Evolutionary conservation across 1,140 invertebrate genomes (phyloP).

Genomic region (Drosophila paulistorum): DNA sequence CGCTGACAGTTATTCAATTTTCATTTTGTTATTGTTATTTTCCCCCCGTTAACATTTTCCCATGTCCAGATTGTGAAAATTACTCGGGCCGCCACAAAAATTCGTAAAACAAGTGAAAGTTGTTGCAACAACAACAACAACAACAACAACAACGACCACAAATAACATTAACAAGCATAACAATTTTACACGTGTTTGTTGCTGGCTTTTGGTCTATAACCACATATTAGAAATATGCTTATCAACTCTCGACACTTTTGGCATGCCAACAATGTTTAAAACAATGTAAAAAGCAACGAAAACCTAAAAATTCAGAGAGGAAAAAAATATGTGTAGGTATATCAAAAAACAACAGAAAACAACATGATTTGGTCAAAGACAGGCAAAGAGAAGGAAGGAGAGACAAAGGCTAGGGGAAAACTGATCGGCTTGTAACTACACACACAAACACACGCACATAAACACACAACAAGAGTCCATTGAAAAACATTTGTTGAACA

Average conservation of each 20-base stretch:
- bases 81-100: conserved; percentile 56
- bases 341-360: conserved; percentile 17
- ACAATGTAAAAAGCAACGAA: conserved; percentile 43
- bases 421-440: background rate
- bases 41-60: conserved; percentile 26
- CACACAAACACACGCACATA: background rate
- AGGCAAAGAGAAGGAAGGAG: background rate
- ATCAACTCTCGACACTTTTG: conserved; percentile 30
- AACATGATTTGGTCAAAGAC: conserved; percentile 8
- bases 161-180: conserved; percentile 65
- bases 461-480: too few species aligned
- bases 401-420: background rate
- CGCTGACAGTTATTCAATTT: background rate
- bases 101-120: conserved; percentile 71
- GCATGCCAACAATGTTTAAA: conserved; percentile 58
- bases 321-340: background rate
- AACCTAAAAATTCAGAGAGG: conserved; percentile 4
- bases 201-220: conserved; percentile 22
- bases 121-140: conserved; percentile 48
- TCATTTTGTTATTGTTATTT: background rate
- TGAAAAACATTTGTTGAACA: conserved; percentile 6
- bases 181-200: conserved; percentile 68
- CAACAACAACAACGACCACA: conserved; percentile 39
- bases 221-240: conserved; percentile 65
- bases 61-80: conserved; percentile 42